Evolutionary conservation across 2,888 invertebrate species (phyloP).

Genomic region (Lasioglossum villosulum): DNA sequence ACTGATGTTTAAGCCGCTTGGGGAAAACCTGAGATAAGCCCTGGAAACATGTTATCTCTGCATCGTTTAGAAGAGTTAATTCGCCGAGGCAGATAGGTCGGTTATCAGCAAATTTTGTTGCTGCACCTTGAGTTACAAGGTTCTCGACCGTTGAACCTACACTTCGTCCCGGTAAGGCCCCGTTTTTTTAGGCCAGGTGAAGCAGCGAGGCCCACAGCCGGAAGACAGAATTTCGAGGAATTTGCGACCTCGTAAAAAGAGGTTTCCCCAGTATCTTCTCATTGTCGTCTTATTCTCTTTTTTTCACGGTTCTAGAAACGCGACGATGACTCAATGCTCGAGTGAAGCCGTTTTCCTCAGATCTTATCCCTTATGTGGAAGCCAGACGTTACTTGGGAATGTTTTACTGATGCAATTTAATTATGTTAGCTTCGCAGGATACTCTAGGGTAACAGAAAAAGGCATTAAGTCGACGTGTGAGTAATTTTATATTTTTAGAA

Average conservation of each 20-base stretch:
- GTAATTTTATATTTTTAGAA: background rate
- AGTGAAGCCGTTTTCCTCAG: background rate
- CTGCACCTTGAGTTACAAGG: constrained; percentile 9
- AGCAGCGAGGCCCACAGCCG: background rate
- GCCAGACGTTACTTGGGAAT: background rate
- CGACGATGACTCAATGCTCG: constrained; percentile 68
- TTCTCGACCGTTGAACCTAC: constrained; percentile 15
- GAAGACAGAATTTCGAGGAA: background rate
- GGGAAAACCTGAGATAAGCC: constrained; percentile 72
- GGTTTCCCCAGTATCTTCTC: background rate
- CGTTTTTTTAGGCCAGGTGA: background rate
- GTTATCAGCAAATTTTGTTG: constrained; percentile 28
- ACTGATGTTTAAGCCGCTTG: constrained; percentile 60
- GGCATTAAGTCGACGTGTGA: background rate
- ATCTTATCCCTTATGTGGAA: background rate
- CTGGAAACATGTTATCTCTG: constrained; percentile 66
- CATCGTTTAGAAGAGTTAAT: constrained; percentile 48
- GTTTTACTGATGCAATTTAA: background rate
- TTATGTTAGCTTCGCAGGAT: background rate
- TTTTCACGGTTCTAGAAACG: constrained; percentile 57
- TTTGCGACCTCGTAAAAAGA: background rate
- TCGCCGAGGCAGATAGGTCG: constrained; percentile 21
- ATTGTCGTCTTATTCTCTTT: background rate
- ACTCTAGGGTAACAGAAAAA: background rate
- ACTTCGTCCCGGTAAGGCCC: background rate